phyloP scores from a whole-genome alignment of 35 echinoderm and acorn worm species.

The Strongylocentrotus purpuratus region DNA sequence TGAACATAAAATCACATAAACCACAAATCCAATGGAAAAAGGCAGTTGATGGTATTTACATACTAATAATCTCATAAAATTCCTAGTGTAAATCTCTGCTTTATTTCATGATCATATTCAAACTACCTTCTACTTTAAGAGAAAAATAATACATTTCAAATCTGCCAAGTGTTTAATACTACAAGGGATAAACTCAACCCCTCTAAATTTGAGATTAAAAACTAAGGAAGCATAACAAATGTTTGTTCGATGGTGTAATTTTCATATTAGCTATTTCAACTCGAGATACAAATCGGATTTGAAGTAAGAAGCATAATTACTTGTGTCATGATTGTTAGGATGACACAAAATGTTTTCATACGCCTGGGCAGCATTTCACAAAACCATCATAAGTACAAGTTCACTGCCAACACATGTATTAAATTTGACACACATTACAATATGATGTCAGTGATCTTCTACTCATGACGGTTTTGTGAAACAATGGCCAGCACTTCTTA shows the following conservation, averaged over 20 bases:
- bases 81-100: neutral
- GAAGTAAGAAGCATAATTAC: neutral
- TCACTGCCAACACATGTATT: too few species aligned
- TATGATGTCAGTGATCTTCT: too few species aligned
- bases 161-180: neutral
- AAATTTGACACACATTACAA: too few species aligned
- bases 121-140: neutral
- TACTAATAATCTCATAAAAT: neutral
- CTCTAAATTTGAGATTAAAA: neutral
- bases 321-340: neutral
- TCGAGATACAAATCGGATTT: neutral
- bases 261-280: neutral
- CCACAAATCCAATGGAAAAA: neutral
- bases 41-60: constrained; percentile 10
- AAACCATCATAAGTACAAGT: too few species aligned
- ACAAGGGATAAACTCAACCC: neutral
- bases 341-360: neutral
- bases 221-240: neutral
- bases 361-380: too few species aligned
- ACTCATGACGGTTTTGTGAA: too few species aligned
- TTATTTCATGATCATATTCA: neutral
- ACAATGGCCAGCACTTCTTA: neutral
- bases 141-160: neutral
- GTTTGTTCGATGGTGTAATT: neutral
- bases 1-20: neutral